Evolutionary conservation across 2,888 invertebrate species (phyloP).

Genomic region (Meliscaeva auricollis): DNA sequence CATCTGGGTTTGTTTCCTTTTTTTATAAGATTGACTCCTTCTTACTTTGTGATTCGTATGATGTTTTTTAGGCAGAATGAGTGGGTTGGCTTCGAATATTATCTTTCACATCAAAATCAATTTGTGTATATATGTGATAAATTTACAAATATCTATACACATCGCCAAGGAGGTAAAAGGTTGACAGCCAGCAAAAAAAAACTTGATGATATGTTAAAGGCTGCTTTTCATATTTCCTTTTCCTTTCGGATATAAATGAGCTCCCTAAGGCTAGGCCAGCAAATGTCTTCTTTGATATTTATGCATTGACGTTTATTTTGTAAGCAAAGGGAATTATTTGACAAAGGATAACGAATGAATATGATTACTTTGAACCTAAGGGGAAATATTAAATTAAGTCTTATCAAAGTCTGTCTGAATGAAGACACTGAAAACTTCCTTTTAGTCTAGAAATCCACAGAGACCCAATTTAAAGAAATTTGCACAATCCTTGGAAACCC

Average conservation of each 20-base stretch:
- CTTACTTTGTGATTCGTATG: not conserved
- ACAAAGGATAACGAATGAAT: slow-evolving; percentile 2
- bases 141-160: not conserved
- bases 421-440: too few species aligned
- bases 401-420: not conserved
- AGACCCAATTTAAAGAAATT: too few species aligned
- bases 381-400: not conserved
- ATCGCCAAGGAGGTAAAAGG: not conserved
- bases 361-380: not conserved
- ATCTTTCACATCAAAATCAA: slow-evolving; percentile 54
- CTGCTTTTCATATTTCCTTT: not conserved
- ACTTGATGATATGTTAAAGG: not conserved
- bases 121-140: slow-evolving; percentile 18
- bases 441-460: too few species aligned
- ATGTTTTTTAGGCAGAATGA: not conserved
- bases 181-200: not conserved
- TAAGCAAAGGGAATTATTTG: not conserved
- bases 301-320: slow-evolving; percentile 3
- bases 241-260: not conserved
- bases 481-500: too few species aligned
- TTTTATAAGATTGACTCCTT: not conserved
- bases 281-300: slow-evolving; percentile 4
- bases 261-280: not conserved
- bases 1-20: not conserved
- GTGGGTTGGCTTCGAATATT: slow-evolving; percentile 15